Evolutionary conservation across 2,113 vertebrate genomes (phyloP).

Genomic region (Channa maculata): DNA sequence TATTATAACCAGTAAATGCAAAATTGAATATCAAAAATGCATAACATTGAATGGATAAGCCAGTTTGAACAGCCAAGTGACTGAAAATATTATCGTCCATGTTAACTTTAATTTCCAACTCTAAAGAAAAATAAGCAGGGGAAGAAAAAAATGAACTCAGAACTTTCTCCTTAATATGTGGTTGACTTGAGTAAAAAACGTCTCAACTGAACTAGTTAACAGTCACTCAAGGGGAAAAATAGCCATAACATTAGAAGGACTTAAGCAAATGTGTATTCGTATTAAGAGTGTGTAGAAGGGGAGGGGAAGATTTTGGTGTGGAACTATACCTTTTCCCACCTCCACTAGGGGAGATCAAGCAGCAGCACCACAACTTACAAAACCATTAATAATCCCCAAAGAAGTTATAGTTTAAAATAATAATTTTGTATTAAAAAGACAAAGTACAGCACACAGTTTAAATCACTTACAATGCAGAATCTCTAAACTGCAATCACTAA

Average conservation of each 20-base stretch:
- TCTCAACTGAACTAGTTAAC: no score
- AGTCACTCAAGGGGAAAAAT: no score
- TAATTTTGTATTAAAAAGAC: conserved; percentile 13
- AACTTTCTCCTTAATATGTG: no score
- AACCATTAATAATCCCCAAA: conserved; percentile 12
- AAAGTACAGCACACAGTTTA: conserved; percentile 1
- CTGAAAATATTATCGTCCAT: neutral
- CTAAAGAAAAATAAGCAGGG: conserved; percentile 17
- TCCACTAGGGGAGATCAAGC: neutral
- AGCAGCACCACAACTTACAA: neutral
- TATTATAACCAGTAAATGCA: neutral
- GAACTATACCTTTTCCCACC: neutral
- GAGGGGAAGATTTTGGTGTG: neutral
- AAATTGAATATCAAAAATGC: neutral
- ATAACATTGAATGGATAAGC: neutral
- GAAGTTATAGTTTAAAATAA: neutral
- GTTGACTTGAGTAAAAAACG: no score
- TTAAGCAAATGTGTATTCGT: neutral
- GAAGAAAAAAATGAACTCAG: no score
- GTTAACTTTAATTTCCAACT: conserved; percentile 48
- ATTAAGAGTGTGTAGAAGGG: neutral
- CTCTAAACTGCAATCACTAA: neutral
- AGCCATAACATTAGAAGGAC: neutral
- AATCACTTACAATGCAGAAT: conserved; percentile 8
- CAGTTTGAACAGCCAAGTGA: neutral